phyloP scores from a whole-genome alignment of 2,888 invertebrate genomes.

The Eumacrocentrus americanus region DNA sequence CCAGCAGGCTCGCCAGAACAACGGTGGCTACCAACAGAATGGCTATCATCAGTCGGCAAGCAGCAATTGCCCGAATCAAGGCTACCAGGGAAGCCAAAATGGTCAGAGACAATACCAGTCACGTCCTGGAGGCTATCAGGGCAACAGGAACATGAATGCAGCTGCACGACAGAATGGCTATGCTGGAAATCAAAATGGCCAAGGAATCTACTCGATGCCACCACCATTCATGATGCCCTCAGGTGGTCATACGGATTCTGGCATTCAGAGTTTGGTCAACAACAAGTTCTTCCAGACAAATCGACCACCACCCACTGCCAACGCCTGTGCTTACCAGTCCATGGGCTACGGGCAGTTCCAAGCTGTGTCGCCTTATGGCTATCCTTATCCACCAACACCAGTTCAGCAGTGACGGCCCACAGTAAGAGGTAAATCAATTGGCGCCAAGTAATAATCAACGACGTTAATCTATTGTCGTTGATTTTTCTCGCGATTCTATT shows the following conservation, averaged over 20 bases:
- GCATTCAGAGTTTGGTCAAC: conserved; percentile 66
- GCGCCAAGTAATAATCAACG: conserved; percentile 33
- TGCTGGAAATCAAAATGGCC: conserved; percentile 41
- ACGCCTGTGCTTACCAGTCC: conserved; percentile 68
- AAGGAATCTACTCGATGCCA: conserved; percentile 60
- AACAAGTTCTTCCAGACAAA: conserved; percentile 79
- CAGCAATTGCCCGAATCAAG: conserved; percentile 44
- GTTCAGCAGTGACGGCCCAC: conserved; percentile 73
- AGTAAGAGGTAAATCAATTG: conserved; percentile 35
- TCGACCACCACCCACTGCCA: conserved; percentile 65
- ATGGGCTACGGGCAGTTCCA: conserved; percentile 75
- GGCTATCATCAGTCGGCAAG: conserved; percentile 57
- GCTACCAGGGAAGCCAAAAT: conserved; percentile 42
- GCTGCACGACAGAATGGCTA: conserved; percentile 38
- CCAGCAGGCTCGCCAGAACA: conserved; percentile 63
- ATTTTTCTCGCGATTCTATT: background rate
- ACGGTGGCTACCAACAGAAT: conserved; percentile 50
- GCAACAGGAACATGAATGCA: conserved; percentile 49
- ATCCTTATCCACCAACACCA: conserved; percentile 70
- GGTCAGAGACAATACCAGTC: conserved; percentile 50
- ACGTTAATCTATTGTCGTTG: background rate
- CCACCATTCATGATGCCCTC: conserved; percentile 64
- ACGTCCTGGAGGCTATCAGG: conserved; percentile 49
- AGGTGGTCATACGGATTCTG: conserved; percentile 59
- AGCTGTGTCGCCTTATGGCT: conserved; percentile 71